phyloP scores from a whole-genome alignment of 2,113 vertebrate genomes.

The Camelus bactrianus region DNA sequence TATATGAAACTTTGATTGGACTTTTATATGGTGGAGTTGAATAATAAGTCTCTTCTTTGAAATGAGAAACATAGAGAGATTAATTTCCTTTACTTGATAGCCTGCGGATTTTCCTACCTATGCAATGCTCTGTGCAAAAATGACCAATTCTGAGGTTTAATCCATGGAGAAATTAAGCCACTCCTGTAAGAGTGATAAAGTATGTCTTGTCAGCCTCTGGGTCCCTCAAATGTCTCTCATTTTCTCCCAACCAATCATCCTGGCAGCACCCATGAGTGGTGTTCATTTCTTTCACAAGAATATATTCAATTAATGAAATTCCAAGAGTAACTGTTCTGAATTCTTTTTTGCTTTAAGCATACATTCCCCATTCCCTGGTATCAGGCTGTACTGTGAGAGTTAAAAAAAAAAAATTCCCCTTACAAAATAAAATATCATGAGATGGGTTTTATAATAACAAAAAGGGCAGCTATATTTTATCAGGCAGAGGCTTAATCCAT shows the following conservation, averaged over 20 bases:
- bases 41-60: background rate
- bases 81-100: slow-evolving; percentile 48
- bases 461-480: background rate
- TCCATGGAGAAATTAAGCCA: background rate
- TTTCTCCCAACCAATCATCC: background rate
- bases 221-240: background rate
- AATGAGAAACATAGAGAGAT: slow-evolving; percentile 24
- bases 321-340: background rate
- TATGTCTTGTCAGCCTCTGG: background rate
- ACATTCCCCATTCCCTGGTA: background rate
- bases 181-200: background rate
- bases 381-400: background rate
- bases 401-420: background rate
- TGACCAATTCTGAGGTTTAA: background rate
- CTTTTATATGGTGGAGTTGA: background rate
- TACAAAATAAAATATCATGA: background rate
- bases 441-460: background rate
- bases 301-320: slow-evolving; percentile 3
- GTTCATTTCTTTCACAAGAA: background rate
- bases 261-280: background rate
- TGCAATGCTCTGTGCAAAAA: background rate
- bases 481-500: background rate
- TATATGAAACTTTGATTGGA: background rate
- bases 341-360: background rate
- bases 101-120: background rate